phyloP scores from a whole-genome alignment of 2,113 vertebrate genomes.

The Gila orcuttii region DNA sequence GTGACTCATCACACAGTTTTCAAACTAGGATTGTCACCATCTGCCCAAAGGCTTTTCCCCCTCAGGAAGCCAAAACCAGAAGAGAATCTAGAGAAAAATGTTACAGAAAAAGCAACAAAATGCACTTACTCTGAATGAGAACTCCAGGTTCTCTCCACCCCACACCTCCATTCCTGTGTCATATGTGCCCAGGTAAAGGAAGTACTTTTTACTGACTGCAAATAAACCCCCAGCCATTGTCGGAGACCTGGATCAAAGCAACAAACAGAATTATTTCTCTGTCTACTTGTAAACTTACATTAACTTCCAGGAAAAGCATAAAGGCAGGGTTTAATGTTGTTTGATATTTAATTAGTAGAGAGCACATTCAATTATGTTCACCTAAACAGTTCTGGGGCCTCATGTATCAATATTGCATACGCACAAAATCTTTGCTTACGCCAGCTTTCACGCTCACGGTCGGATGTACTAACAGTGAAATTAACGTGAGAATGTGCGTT shows the following conservation, averaged over 20 bases:
- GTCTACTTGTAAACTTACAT: neutral
- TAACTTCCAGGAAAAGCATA: neutral
- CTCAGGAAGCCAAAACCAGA: neutral
- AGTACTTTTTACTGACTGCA: constrained; percentile 91
- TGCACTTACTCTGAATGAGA: constrained; percentile 92
- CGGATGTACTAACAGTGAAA: too few relatives aligned
- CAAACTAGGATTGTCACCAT: constrained; percentile 16
- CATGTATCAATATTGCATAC: too few relatives aligned
- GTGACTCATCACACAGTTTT: constrained; percentile 35
- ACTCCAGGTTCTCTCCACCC: constrained; percentile 98
- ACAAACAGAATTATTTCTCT: neutral
- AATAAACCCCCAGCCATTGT: constrained; percentile 99
- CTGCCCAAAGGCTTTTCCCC: neutral
- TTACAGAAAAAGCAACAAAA: neutral
- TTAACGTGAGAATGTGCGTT: too few relatives aligned
- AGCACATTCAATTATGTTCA: too few relatives aligned
- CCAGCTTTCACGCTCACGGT: too few relatives aligned
- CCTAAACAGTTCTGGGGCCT: too few relatives aligned
- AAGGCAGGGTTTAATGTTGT: too few relatives aligned
- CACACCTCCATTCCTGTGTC: constrained; percentile 99
- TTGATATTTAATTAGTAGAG: too few relatives aligned
- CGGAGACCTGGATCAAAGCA: constrained; percentile 82
- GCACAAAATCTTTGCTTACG: too few relatives aligned
- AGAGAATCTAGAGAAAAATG: neutral
- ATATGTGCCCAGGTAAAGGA: constrained; percentile 95